A percentile compares a stretch with the other conserved stretches of the same genome.
phyloP scores from a whole-genome alignment of 2,888 invertebrate species.

The Strigamia crassipes region DNA sequence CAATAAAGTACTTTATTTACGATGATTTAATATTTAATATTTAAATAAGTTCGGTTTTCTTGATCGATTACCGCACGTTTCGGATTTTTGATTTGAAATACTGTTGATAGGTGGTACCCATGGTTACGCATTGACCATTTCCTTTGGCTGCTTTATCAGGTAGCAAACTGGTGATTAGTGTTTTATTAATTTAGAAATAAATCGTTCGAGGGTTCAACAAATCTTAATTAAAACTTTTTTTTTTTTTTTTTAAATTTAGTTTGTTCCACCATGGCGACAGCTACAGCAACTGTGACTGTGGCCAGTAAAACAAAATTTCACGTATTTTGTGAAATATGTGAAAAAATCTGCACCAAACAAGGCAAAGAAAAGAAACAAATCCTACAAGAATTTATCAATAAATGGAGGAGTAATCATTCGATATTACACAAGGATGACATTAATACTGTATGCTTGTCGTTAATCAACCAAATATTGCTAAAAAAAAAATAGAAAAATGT shows the following conservation, averaged over 20 bases:
- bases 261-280: not conserved
- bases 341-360: constrained; percentile 64
- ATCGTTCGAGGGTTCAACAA: not conserved
- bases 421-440: constrained; percentile 55
- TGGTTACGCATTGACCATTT: not conserved
- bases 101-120: constrained; percentile 5
- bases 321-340: constrained; percentile 63
- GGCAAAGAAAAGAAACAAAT: constrained; percentile 59
- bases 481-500: not conserved
- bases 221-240: not conserved
- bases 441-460: constrained; percentile 49
- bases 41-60: too few relatives aligned
- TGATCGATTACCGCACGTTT: not conserved
- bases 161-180: not conserved
- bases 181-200: too few relatives aligned
- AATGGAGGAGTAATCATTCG: constrained; percentile 59
- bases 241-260: not conserved
- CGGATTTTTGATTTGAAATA: not conserved
- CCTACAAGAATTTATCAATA: constrained; percentile 58
- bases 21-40: too few relatives aligned
- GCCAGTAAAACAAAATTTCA: constrained; percentile 56
- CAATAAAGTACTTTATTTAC: too few relatives aligned
- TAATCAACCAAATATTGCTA: not conserved
- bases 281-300: constrained; percentile 23
- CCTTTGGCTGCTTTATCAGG: not conserved